Percentiles rank a stretch among this genome's conserved stretches.
Evolutionary conservation across 2,888 invertebrate species (phyloP).

Genomic region (Sesia apiformis): DNA sequence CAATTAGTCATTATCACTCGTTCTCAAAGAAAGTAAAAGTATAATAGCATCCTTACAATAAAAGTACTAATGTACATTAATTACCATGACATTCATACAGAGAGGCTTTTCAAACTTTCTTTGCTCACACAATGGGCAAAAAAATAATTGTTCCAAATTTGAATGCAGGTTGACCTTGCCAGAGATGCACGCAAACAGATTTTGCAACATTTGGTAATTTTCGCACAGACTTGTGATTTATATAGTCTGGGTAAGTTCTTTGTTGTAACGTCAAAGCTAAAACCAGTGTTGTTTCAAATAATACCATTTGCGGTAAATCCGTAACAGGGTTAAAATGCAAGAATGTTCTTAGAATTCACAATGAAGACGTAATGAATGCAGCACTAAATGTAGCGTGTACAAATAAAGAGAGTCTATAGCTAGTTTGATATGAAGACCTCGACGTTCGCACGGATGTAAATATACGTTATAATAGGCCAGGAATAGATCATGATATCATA

Average conservation of each 20-base stretch:
- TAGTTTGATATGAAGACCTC: constrained; percentile 36
- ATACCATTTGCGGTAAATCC: constrained; percentile 60
- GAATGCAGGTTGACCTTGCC: constrained; percentile 52
- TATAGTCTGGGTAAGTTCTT: constrained; percentile 34
- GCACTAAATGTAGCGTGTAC: not conserved
- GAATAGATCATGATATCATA: constrained; percentile 66
- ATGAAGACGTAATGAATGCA: constrained; percentile 24
- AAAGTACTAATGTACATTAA: constrained; percentile 56
- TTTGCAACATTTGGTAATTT: constrained; percentile 63
- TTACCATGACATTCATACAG: constrained; percentile 49
- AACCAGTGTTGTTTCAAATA: constrained; percentile 42
- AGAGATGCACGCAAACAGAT: constrained; percentile 29
- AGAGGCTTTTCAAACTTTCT: constrained; percentile 52
- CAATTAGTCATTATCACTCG: constrained; percentile 42
- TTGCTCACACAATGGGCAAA: constrained; percentile 31
- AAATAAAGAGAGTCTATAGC: not conserved
- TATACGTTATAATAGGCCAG: constrained; percentile 38
- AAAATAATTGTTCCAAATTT: constrained; percentile 33
- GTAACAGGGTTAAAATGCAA: constrained; percentile 32
- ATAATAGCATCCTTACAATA: constrained; percentile 37
- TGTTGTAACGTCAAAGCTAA: constrained; percentile 30
- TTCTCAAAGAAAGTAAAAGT: constrained; percentile 61
- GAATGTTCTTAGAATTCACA: constrained; percentile 24
- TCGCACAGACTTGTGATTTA: constrained; percentile 63
- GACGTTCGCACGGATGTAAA: constrained; percentile 39